phyloP scores from a whole-genome alignment of 2,888 invertebrate genomes.

The Nomada ferruginata region DNA sequence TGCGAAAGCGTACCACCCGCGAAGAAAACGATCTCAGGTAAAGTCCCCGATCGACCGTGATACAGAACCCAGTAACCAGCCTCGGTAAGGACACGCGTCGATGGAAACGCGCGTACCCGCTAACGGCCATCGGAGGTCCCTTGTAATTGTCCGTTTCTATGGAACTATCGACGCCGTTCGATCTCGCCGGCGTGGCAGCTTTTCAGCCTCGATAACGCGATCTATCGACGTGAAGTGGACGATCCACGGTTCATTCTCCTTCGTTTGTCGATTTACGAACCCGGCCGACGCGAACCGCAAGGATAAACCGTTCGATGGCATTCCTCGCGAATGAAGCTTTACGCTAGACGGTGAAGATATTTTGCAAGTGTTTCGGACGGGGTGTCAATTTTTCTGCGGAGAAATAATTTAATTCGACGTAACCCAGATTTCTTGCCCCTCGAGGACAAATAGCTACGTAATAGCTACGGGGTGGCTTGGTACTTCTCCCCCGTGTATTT shows the following conservation, averaged over 20 bases:
- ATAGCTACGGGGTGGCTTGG: not conserved
- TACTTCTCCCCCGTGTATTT: conserved; percentile 4
- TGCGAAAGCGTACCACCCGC: conserved; percentile 59
- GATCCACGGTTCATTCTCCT: conserved; percentile 23
- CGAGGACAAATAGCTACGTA: too few relatives aligned
- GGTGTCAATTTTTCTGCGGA: too few relatives aligned
- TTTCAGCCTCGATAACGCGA: conserved; percentile 38
- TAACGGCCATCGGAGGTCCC: conserved; percentile 19
- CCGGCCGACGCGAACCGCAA: conserved; percentile 54
- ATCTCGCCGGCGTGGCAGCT: conserved; percentile 34
- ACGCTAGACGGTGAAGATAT: not conserved
- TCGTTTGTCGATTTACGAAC: conserved; percentile 54
- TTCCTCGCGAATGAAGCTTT: not conserved
- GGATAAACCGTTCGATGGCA: conserved; percentile 61
- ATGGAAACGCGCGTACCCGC: conserved; percentile 28
- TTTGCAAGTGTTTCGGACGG: too few relatives aligned
- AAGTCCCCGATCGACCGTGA: conserved; percentile 1
- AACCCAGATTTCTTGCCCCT: too few relatives aligned
- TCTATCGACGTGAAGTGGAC: conserved; percentile 31
- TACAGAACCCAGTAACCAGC: conserved; percentile 19
- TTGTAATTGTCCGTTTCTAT: conserved; percentile 60
- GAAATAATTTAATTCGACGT: too few relatives aligned
- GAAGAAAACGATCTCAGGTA: conserved; percentile 28
- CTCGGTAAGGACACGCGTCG: conserved; percentile 41
- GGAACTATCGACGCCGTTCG: conserved; percentile 47